Conservation (phyloP, 1,140 invertebrate genomes). For the Drosophila parvula region DNA sequence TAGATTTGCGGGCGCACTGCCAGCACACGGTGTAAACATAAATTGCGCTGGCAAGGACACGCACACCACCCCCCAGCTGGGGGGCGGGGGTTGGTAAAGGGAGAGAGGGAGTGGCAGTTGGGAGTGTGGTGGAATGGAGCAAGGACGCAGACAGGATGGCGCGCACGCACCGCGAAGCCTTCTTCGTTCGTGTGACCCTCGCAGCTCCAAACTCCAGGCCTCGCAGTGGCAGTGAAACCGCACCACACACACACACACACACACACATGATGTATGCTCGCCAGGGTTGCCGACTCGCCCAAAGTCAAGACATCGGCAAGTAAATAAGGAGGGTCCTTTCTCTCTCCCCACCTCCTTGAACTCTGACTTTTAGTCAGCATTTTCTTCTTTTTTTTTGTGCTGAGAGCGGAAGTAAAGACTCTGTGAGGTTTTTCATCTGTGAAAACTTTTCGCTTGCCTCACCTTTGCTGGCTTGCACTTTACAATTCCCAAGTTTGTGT, state of each 20-base stretch:
- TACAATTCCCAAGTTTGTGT: not conserved
- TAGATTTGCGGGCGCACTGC: slow-evolving; percentile 61
- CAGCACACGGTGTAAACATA: slow-evolving; percentile 73
- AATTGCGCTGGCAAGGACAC: slow-evolving; percentile 62
- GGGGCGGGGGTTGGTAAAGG: too few species aligned
- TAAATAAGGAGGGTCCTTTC: not conserved
- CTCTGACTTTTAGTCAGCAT: slow-evolving; percentile 3
- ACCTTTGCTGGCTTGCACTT: not conserved
- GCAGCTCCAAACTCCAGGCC: slow-evolving; percentile 43
- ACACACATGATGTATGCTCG: slow-evolving; percentile 32
- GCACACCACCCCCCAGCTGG: not conserved
- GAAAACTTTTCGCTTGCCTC: not conserved
- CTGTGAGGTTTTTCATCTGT: slow-evolving; percentile 5
- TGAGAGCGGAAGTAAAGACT: not conserved
- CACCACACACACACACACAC: not conserved
- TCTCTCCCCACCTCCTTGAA: not conserved
- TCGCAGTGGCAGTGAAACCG: slow-evolving; percentile 19
- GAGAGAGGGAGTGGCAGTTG: slow-evolving; percentile 14
- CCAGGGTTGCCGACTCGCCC: slow-evolving; percentile 28
- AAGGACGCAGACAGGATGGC: slow-evolving; percentile 59
- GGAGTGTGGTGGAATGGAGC: slow-evolving; percentile 21
- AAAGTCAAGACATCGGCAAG: slow-evolving; percentile 18
- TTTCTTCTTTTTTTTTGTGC: not conserved
- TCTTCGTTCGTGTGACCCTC: slow-evolving; percentile 31
- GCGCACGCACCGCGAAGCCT: slow-evolving; percentile 51